A percentile compares a stretch with the other conserved stretches of the same genome.
Conservation (phyloP, 2,888 invertebrate species). For the Myopa tessellatipennis region DNA sequence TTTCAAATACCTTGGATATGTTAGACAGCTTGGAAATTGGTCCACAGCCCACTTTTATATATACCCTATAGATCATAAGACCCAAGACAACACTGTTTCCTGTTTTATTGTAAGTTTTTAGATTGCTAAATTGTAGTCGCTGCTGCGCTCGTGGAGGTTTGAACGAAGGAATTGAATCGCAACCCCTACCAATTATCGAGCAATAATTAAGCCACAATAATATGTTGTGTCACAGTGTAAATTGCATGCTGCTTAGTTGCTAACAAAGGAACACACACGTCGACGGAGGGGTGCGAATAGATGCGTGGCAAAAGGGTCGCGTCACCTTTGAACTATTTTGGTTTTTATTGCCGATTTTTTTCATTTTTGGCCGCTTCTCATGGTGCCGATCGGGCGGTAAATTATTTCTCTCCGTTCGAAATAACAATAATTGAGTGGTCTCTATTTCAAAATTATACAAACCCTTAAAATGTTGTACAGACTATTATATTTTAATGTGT, state of each 20-base stretch:
- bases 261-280: not conserved
- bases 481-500: too few relatives aligned
- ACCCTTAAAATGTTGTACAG: too few relatives aligned
- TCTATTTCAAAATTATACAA: conserved; percentile 3
- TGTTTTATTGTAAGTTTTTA: too few relatives aligned
- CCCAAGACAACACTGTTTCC: too few relatives aligned
- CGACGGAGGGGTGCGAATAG: not conserved
- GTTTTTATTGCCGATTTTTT: not conserved
- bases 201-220: conserved; percentile 20
- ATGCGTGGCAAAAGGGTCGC: not conserved
- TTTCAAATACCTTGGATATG: too few relatives aligned
- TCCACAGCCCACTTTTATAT: too few relatives aligned
- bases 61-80: too few relatives aligned
- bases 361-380: not conserved
- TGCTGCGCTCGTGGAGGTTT: not conserved
- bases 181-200: conserved; percentile 19
- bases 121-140: not conserved
- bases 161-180: not conserved
- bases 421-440: conserved; percentile 19
- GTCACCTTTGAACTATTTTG: not conserved
- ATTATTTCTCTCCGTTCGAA: not conserved
- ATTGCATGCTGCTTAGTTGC: conserved; percentile 22
- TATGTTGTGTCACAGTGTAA: not conserved
- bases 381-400: too few relatives aligned
- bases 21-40: too few relatives aligned